Conservation (phyloP, 1,140 invertebrate species). For the Atta texana region DNA sequence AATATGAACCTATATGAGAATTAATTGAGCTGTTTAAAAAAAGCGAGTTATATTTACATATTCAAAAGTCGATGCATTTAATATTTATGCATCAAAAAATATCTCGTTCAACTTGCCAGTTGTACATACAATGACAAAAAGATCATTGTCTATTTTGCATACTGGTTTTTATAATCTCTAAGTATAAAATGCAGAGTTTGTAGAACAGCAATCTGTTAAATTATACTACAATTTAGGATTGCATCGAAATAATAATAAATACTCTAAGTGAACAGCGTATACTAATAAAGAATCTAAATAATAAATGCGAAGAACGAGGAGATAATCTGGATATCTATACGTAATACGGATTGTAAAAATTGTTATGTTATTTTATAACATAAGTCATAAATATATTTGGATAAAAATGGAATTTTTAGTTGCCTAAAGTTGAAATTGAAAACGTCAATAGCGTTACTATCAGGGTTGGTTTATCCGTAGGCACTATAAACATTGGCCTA, state of each 20-base stretch:
- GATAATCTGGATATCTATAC: slow-evolving; percentile 4
- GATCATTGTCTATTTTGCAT: slow-evolving; percentile 64
- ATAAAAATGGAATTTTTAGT: slow-evolving; percentile 42
- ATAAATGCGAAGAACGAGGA: slow-evolving; percentile 1
- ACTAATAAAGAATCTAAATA: slow-evolving; percentile 33
- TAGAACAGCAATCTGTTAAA: slow-evolving; percentile 27
- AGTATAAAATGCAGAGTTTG: background rate
- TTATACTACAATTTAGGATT: slow-evolving; percentile 39
- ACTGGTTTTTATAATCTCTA: slow-evolving; percentile 50
- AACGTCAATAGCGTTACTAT: slow-evolving; percentile 35
- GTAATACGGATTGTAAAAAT: slow-evolving; percentile 41
- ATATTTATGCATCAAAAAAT: slow-evolving; percentile 22
- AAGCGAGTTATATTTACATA: slow-evolving; percentile 16
- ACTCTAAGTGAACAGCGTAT: background rate
- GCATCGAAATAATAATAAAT: slow-evolving; percentile 55
- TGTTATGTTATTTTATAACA: background rate
- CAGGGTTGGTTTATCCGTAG: background rate
- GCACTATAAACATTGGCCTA: background rate
- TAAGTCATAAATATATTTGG: slow-evolving; percentile 16
- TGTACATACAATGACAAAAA: slow-evolving; percentile 61
- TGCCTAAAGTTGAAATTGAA: slow-evolving; percentile 36
- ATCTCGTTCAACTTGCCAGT: slow-evolving; percentile 56
- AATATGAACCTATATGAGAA: slow-evolving; percentile 1
- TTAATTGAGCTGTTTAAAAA: background rate
- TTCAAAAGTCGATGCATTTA: background rate